Percentiles rank a stretch among this genome's conserved stretches.
Evolutionary conservation across 2,113 vertebrate genomes (phyloP).

Genomic region (Heptranchias perlo): DNA sequence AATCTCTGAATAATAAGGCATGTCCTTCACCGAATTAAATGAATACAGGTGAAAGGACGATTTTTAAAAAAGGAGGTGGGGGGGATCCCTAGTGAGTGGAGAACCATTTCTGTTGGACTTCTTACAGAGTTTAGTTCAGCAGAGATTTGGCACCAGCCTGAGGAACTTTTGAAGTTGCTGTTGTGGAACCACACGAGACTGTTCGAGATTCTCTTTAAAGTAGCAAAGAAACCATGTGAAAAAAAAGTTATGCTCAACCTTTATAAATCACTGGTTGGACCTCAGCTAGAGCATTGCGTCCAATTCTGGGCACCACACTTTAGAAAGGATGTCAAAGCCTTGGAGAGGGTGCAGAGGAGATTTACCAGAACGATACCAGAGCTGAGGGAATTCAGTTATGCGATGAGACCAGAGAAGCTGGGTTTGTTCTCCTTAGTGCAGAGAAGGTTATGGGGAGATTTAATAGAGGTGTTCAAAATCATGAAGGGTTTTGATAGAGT

Average conservation of each 20-base stretch:
- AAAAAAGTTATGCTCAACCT: neutral
- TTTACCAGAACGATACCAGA: neutral
- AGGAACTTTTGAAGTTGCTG: neutral
- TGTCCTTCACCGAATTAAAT: neutral
- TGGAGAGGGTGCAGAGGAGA: neutral
- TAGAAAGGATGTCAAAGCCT: neutral
- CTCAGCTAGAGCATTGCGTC: neutral
- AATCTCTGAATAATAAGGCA: neutral
- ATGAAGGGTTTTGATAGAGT: neutral
- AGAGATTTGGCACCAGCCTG: neutral
- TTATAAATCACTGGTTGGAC: neutral
- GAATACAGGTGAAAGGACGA: neutral
- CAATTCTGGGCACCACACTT: neutral
- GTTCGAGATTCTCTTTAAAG: neutral
- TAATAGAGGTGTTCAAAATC: neutral
- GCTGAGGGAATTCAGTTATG: neutral
- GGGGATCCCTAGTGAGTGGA: neutral
- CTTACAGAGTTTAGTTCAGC: neutral
- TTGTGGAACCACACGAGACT: neutral
- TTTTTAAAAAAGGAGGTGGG: neutral
- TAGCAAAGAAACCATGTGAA: neutral
- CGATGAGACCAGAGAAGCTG: neutral
- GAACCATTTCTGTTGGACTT: neutral
- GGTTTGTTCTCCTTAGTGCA: neutral
- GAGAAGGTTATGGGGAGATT: neutral